These are phyloP conservation scores for Trichoplusia ni DNA, from an alignment of 1,140 invertebrate genomes.

Conservation along the genomic window DNA sequence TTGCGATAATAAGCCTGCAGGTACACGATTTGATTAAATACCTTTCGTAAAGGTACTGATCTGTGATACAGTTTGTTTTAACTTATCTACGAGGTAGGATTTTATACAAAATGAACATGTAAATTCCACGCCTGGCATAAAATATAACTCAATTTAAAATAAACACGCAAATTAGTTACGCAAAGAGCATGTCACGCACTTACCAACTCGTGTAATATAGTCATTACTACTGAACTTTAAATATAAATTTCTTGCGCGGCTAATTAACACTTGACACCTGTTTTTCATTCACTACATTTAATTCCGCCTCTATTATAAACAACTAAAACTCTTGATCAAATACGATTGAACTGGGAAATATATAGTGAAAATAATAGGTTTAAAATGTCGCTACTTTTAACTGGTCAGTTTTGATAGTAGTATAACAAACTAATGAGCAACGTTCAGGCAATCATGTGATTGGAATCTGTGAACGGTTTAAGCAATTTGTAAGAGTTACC, in stretches of 20 bases:
- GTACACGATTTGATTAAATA: no score
- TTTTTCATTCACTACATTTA: constrained; percentile 4
- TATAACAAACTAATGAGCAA: constrained; percentile 6
- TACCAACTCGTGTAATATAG: background rate
- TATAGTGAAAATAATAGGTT: no score
- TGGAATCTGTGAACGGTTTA: background rate
- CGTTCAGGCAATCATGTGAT: background rate
- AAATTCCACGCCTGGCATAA: no score
- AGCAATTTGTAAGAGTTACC: constrained; percentile 5
- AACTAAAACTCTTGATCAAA: background rate
- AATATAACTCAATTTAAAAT: no score
- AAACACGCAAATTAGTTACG: background rate
- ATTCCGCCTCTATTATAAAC: background rate
- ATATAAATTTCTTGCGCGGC: constrained; percentile 3
- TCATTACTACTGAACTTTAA: background rate
- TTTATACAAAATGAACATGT: no score
- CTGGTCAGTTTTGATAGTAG: background rate
- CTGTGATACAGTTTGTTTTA: no score
- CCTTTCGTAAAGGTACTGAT: no score
- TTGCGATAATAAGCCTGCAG: no score
- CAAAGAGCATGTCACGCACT: background rate
- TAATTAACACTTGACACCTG: background rate
- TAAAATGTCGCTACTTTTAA: background rate
- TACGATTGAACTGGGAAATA: no score
- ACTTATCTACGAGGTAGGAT: no score